A percentile compares a stretch with the other conserved stretches of the same genome.
Evolutionary conservation across 2,888 invertebrate genomes (phyloP).

Genomic region (Mythimna loreyi): DNA sequence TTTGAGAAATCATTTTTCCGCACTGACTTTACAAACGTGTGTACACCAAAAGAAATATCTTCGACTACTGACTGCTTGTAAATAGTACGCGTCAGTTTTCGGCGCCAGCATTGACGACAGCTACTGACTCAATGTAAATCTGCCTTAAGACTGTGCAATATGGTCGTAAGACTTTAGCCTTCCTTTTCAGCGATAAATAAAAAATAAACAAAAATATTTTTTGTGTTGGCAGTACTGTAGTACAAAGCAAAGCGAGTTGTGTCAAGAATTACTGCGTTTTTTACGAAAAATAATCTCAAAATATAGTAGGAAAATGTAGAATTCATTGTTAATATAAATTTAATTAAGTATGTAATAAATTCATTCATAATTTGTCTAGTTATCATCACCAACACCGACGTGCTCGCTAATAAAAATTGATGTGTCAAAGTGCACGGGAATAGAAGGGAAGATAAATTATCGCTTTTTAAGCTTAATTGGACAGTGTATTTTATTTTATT

Average conservation of each 20-base stretch:
- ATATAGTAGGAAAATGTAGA: slow-evolving; percentile 78
- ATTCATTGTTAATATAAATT: slow-evolving; percentile 63
- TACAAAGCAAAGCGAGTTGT: slow-evolving; percentile 89
- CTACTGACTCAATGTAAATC: no score
- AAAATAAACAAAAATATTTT: slow-evolving; percentile 22
- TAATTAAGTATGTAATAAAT: slow-evolving; percentile 67
- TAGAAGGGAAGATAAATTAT: slow-evolving; percentile 81
- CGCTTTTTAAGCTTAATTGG: slow-evolving; percentile 74
- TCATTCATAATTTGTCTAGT: slow-evolving; percentile 29
- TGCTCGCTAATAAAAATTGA: slow-evolving; percentile 74
- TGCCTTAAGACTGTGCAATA: no score
- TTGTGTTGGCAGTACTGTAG: slow-evolving; percentile 74
- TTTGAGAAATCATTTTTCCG: no score
- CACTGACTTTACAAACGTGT: no score
- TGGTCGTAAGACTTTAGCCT: no score
- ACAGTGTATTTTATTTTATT: slow-evolving; percentile 66
- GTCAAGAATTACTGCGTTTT: slow-evolving; percentile 86
- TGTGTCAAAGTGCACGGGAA: slow-evolving; percentile 85
- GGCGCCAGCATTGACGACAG: no score
- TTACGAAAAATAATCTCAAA: slow-evolving; percentile 74
- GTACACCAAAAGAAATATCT: no score
- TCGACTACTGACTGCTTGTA: no score
- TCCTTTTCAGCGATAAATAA: no score
- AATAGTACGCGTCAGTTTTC: no score
- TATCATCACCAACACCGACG: slow-evolving; percentile 42